Evolutionary conservation across 2,113 vertebrate species (phyloP).

Genomic region (Octodon degus): DNA sequence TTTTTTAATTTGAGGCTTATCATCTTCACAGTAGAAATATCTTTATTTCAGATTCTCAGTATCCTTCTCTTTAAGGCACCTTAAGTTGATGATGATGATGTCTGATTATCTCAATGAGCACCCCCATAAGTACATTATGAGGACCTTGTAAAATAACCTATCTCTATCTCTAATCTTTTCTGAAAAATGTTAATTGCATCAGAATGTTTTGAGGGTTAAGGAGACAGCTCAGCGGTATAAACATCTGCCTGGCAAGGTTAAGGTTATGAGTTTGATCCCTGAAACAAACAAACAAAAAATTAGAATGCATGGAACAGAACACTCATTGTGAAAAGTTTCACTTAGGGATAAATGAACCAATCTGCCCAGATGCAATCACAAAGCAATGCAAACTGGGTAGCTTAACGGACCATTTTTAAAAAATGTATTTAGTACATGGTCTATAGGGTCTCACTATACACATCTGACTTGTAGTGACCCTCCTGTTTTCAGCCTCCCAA

Average conservation of each 20-base stretch:
- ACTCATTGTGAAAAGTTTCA: background rate
- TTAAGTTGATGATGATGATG: background rate
- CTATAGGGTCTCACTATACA: too few species aligned
- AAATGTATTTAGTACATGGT: too few species aligned
- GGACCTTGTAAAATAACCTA: background rate
- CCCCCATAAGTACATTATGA: background rate
- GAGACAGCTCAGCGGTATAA: too few species aligned
- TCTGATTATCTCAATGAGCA: background rate
- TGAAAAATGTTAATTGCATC: background rate
- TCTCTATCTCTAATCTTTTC: background rate
- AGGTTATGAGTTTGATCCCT: too few species aligned
- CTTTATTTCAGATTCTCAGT: background rate
- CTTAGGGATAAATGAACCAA: background rate
- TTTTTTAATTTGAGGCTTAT: background rate
- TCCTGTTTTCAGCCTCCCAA: too few species aligned
- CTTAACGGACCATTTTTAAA: background rate
- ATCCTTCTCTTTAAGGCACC: background rate
- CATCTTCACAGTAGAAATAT: background rate
- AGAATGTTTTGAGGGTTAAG: too few species aligned
- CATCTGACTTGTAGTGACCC: too few species aligned
- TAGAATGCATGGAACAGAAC: background rate
- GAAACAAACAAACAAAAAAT: too few species aligned
- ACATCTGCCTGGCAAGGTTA: too few species aligned
- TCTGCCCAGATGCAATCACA: background rate
- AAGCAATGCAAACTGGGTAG: background rate